Conservation (phyloP, 92 coral and sea anemone species). For the Phenganax stokvisi region DNA sequence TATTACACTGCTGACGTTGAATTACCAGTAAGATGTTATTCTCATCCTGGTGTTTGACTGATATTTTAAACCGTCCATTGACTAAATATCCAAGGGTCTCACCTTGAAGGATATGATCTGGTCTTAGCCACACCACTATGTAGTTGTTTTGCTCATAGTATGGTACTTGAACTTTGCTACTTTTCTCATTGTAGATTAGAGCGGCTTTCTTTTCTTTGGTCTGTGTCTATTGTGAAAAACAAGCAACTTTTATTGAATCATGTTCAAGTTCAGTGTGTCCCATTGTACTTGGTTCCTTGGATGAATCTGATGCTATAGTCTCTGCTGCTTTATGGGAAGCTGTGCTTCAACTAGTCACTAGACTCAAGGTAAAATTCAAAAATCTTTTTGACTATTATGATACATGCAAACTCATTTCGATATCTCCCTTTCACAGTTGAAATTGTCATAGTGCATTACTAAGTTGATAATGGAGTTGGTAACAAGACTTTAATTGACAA, state of each 20-base stretch:
- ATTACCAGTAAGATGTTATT: background rate
- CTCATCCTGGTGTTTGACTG: background rate
- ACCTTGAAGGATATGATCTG: too few relatives aligned
- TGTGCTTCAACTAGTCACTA: constrained; percentile 60
- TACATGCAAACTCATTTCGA: too few relatives aligned
- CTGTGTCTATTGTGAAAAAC: constrained; percentile 60
- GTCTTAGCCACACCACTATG: too few relatives aligned
- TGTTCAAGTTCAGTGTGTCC: constrained; percentile 72
- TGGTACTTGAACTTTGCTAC: background rate
- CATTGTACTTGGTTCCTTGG: constrained; percentile 66
- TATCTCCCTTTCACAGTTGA: too few relatives aligned
- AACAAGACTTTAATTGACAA: too few relatives aligned
- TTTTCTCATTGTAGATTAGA: constrained; percentile 56
- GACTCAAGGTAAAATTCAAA: background rate
- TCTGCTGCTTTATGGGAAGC: constrained; percentile 80
- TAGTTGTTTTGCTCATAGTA: background rate
- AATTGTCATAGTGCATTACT: too few relatives aligned
- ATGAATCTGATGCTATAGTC: constrained; percentile 89
- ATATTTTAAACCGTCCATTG: too few relatives aligned
- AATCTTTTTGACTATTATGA: too few relatives aligned
- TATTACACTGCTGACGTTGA: background rate
- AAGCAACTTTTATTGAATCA: constrained; percentile 48
- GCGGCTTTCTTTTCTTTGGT: constrained; percentile 74
- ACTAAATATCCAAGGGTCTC: too few relatives aligned
- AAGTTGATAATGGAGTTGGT: too few relatives aligned